These are phyloP conservation scores for Amblyjoppa fuscipennis DNA, from an alignment of 2,888 invertebrate genomes.

Conservation along the genomic window DNA sequence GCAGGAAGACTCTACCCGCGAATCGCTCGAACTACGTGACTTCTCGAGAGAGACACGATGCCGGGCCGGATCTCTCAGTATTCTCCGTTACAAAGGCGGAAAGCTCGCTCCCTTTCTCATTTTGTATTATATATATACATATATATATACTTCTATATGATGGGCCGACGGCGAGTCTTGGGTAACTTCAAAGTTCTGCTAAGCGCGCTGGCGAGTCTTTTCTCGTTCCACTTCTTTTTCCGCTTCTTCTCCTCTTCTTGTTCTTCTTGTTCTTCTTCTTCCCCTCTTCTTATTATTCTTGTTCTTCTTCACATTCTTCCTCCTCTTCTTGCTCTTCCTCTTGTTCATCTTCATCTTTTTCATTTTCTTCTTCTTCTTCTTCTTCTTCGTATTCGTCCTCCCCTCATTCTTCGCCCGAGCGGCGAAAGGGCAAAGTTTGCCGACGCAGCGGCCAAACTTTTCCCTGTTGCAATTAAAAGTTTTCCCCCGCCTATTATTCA, in stretches of 20 bases:
- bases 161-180: not conserved
- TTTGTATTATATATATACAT: slow-evolving; percentile 5
- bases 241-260: not conserved
- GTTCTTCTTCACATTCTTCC: not conserved
- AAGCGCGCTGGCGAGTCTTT: slow-evolving; percentile 32
- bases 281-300: not conserved
- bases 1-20: not conserved
- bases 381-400: slow-evolving; percentile 22
- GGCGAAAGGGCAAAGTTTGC: slow-evolving; percentile 61
- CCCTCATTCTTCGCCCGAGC: slow-evolving; percentile 1
- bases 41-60: slow-evolving; percentile 39
- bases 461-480: slow-evolving; percentile 84
- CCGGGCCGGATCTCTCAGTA: slow-evolving; percentile 39
- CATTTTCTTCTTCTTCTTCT: not conserved
- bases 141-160: slow-evolving; percentile 12
- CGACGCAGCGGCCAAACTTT: slow-evolving; percentile 74
- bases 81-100: slow-evolving; percentile 57
- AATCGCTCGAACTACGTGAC: slow-evolving; percentile 51
- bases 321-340: not conserved
- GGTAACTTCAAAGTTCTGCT: slow-evolving; percentile 38
- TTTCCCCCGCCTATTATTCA: slow-evolving; percentile 83
- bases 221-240: slow-evolving; percentile 15
- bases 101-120: slow-evolving; percentile 34
- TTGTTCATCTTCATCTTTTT: not conserved
- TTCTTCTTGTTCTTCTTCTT: not conserved